These are phyloP conservation scores for Ceraclea dissimilis DNA, from an alignment of 2,888 invertebrate genomes.

Conservation along the genomic window DNA sequence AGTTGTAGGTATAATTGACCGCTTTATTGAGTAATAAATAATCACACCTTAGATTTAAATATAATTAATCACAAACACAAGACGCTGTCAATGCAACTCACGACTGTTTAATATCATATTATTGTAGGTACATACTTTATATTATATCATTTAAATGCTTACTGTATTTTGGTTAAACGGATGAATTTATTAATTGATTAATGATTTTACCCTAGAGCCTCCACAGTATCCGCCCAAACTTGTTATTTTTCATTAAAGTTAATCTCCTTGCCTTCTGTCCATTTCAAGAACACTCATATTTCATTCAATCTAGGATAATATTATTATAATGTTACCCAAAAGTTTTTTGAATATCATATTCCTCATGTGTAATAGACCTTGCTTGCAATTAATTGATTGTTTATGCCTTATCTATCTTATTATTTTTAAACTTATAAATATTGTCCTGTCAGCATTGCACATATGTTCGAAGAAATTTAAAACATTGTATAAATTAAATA, in stretches of 20 bases:
- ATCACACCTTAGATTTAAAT: not conserved
- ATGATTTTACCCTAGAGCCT: not conserved
- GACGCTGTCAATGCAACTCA: not conserved
- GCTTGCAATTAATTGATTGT: no score
- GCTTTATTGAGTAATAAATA: not conserved
- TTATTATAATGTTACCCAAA: no score
- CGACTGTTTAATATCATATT: not conserved
- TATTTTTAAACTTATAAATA: no score
- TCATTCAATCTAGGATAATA: not conserved
- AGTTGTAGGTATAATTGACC: not conserved
- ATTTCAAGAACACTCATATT: not conserved
- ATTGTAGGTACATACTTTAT: not conserved
- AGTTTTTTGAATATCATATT: no score
- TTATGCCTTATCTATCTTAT: no score
- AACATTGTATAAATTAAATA: no score
- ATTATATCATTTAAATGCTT: not conserved
- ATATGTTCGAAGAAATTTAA: no score
- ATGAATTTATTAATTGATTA: conserved; percentile 1
- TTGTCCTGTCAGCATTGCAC: no score
- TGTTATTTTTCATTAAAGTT: not conserved
- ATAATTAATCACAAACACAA: not conserved
- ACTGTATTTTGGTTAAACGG: not conserved
- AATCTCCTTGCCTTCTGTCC: not conserved
- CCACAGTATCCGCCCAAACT: not conserved
- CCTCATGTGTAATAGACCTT: no score